Evolutionary conservation across 2,888 invertebrate genomes (phyloP).

Genomic region (Bombylius major): DNA sequence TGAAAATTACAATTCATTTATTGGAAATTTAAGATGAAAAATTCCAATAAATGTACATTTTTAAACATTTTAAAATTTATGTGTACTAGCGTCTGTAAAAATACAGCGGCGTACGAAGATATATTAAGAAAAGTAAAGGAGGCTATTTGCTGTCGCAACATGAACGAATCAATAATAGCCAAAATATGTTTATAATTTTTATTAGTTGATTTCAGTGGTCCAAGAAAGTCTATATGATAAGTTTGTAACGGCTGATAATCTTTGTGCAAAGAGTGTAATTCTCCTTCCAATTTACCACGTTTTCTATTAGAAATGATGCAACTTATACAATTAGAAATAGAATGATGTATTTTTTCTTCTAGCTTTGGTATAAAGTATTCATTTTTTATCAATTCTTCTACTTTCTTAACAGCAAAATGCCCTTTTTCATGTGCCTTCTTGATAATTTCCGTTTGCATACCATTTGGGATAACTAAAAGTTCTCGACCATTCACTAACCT

Average conservation of each 20-base stretch:
- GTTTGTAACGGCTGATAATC: background rate
- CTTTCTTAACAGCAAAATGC: conserved; percentile 5
- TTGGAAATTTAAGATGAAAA: too few species aligned
- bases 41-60: too few species aligned
- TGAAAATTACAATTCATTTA: too few species aligned
- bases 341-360: background rate
- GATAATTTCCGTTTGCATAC: conserved; percentile 9
- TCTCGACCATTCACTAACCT: background rate
- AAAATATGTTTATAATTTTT: background rate
- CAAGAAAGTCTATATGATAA: background rate
- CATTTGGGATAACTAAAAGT: conserved; percentile 5
- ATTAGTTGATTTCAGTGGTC: background rate
- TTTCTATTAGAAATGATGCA: conserved; percentile 4
- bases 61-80: too few species aligned
- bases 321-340: background rate
- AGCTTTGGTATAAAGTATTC: conserved; percentile 1
- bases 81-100: too few species aligned
- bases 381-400: background rate
- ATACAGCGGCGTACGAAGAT: too few species aligned
- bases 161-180: background rate
- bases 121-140: too few species aligned
- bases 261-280: background rate
- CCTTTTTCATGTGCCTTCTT: conserved; percentile 5
- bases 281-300: background rate
- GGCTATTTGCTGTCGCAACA: too few species aligned